These are phyloP conservation scores for Cyphomyrus plagiostoma DNA, from an alignment of 2,113 vertebrate species.

Conservation along the genomic window DNA sequence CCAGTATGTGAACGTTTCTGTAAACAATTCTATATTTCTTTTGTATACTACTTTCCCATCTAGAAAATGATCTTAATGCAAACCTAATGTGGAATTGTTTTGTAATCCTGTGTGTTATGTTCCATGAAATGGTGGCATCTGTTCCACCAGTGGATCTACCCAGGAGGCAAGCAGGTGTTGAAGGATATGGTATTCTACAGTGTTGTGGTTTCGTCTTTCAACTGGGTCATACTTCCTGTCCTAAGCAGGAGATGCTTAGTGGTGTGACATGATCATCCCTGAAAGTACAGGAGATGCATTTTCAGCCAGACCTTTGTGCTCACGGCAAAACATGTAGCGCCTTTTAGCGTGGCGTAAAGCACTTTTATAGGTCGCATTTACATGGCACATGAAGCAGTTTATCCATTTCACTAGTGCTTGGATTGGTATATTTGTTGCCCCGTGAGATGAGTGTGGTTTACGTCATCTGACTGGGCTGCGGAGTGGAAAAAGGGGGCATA, in stretches of 20 bases:
- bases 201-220: constrained; percentile 2
- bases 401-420: background rate
- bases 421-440: background rate
- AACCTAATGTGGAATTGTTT: background rate
- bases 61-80: background rate
- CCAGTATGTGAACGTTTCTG: background rate
- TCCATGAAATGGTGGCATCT: background rate
- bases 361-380: background rate
- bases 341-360: background rate
- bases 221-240: background rate
- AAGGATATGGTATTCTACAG: background rate
- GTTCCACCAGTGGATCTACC: background rate
- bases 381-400: background rate
- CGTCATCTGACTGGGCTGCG: background rate
- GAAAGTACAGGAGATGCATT: background rate
- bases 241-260: background rate
- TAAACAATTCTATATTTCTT: background rate
- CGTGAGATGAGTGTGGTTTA: background rate
- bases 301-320: background rate
- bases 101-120: background rate
- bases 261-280: background rate
- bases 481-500: background rate
- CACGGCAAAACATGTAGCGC: background rate
- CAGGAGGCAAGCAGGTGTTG: background rate
- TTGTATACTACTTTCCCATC: background rate